Conservation (phyloP, 2,797 vertebrate species). For the Eulemur rubriventer region DNA sequence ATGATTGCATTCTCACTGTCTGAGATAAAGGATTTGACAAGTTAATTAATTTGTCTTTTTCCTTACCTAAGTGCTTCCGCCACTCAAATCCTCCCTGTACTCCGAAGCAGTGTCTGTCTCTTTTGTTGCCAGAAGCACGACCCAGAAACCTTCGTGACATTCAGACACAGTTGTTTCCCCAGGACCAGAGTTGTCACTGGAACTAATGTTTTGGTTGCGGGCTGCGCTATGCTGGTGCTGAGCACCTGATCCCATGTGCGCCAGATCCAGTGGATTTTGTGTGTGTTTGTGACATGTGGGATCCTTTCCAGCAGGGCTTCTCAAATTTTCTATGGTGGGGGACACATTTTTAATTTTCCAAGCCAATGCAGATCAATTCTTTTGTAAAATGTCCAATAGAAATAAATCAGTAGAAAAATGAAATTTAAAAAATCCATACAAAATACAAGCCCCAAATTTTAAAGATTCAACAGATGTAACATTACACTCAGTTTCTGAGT, state of each 20-base stretch:
- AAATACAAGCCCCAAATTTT: background rate
- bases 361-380: background rate
- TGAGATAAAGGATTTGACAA: conserved; percentile 60
- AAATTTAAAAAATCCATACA: background rate
- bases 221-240: accelerated
- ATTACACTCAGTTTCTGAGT: background rate
- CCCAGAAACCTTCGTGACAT: background rate
- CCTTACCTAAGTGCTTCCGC: conserved; percentile 40
- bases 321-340: background rate
- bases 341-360: background rate
- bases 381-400: conserved; percentile 30
- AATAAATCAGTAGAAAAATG: conserved; percentile 36
- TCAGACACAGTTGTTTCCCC: background rate
- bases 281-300: background rate
- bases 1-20: background rate
- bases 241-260: background rate
- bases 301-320: background rate
- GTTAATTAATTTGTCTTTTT: conserved; percentile 66
- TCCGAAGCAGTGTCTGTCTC: conserved; percentile 47
- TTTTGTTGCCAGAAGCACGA: background rate
- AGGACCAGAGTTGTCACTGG: accelerated
- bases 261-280: background rate
- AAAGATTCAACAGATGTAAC: background rate
- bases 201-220: background rate
- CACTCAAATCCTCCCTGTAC: conserved; percentile 28